These are phyloP conservation scores for Gallinago solitaria DNA, from an alignment of 2,797 vertebrate genomes.

Conservation along the genomic window DNA sequence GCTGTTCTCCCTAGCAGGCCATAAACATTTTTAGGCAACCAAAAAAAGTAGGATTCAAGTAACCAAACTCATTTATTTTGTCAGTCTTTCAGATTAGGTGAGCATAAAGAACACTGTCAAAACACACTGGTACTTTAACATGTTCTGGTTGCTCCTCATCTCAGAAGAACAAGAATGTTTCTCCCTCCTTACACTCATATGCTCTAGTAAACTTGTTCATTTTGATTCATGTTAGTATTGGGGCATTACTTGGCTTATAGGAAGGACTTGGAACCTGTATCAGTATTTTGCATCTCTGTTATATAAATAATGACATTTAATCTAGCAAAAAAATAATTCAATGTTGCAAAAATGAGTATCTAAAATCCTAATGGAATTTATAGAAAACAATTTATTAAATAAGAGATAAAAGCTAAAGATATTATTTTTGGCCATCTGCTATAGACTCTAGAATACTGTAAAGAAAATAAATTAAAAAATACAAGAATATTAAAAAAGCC, in stretches of 20 bases:
- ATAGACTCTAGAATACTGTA: background rate
- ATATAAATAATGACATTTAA: background rate
- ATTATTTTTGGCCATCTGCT: conserved; percentile 35
- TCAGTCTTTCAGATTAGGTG: background rate
- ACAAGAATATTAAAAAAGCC: background rate
- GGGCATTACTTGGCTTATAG: background rate
- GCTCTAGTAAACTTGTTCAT: background rate
- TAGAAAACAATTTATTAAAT: conserved; percentile 41
- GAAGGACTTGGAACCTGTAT: background rate
- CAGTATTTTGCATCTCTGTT: background rate
- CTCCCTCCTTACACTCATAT: background rate
- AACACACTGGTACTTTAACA: background rate
- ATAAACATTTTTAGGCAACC: background rate
- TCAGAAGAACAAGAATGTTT: background rate
- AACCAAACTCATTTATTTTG: background rate
- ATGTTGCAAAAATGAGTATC: conserved; percentile 4
- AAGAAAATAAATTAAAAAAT: background rate
- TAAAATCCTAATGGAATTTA: conserved; percentile 45
- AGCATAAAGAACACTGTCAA: background rate
- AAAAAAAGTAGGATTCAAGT: background rate
- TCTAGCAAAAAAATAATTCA: background rate
- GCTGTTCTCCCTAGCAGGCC: background rate
- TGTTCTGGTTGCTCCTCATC: background rate
- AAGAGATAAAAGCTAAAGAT: conserved; percentile 7
- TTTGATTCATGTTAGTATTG: background rate